Percentiles rank a stretch among this genome's conserved stretches.
These are phyloP conservation scores for Falco peregrinus DNA, from an alignment of 2,797 vertebrate species.

Conservation along the genomic window DNA sequence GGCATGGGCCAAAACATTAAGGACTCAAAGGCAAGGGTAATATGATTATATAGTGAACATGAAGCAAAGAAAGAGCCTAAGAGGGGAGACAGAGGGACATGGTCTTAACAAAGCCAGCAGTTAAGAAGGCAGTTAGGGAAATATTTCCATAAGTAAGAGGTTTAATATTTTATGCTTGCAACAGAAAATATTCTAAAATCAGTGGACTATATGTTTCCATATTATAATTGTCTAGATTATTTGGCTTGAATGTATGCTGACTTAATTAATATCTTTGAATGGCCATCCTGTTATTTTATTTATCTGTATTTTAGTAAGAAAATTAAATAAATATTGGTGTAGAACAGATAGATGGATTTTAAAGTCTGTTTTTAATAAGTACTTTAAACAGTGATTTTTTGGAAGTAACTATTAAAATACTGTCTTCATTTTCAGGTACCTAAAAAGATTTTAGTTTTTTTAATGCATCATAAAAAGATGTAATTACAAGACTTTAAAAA, in stretches of 20 bases:
- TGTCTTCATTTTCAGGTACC: not conserved
- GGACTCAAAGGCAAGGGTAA: not conserved
- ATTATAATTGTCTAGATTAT: not conserved
- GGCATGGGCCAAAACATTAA: not conserved
- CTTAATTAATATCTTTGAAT: not conserved
- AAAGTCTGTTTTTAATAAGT: not conserved
- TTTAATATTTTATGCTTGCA: not conserved
- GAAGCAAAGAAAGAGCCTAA: not conserved
- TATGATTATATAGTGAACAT: not conserved
- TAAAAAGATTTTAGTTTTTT: not conserved
- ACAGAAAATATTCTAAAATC: not conserved
- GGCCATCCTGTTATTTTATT: not conserved
- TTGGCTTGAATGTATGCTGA: not conserved
- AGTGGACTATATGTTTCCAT: not conserved
- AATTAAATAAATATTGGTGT: not conserved
- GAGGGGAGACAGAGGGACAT: not conserved
- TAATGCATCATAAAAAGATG: not conserved
- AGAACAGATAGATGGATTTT: not conserved
- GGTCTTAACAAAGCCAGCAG: not conserved
- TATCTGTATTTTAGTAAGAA: not conserved
- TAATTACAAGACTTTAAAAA: not conserved
- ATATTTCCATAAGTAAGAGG: not conserved
- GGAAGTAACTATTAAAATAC: not conserved
- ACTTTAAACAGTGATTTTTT: not conserved
- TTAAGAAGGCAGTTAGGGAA: not conserved